These are phyloP conservation scores for Notodonta ziczac DNA, from an alignment of 2,888 invertebrate species.

Conservation along the genomic window DNA sequence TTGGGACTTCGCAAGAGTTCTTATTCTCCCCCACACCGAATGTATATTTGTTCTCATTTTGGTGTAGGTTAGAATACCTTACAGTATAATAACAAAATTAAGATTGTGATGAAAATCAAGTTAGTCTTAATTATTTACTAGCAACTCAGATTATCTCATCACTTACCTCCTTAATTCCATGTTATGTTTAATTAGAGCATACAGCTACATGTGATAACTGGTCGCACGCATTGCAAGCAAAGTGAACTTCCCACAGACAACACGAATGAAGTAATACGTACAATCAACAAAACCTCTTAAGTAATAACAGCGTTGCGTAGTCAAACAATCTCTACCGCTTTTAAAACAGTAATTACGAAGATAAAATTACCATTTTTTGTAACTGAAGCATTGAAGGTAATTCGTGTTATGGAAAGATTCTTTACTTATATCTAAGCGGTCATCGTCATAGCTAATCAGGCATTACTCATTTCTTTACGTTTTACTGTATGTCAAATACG, in stretches of 20 bases:
- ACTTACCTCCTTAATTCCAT: neutral
- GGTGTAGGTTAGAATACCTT: too few relatives aligned
- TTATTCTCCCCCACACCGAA: too few relatives aligned
- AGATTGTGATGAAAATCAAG: neutral
- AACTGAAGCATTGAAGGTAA: conserved; percentile 5
- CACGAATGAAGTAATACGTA: conserved; percentile 29
- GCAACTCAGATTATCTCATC: conserved; percentile 5
- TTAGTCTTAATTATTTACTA: neutral
- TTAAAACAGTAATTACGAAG: conserved; percentile 12
- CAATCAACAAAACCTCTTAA: conserved; percentile 33
- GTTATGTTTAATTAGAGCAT: conserved; percentile 3
- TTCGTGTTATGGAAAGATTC: too few relatives aligned
- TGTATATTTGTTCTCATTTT: too few relatives aligned
- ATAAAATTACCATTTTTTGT: neutral
- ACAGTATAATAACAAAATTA: too few relatives aligned
- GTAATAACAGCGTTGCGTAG: conserved; percentile 30
- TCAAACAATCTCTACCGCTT: conserved; percentile 14
- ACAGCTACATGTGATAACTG: conserved; percentile 12
- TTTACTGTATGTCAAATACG: too few relatives aligned
- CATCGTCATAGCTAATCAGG: too few relatives aligned
- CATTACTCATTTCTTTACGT: too few relatives aligned
- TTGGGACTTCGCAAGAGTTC: too few relatives aligned
- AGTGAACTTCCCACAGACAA: conserved; percentile 44
- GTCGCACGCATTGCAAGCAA: conserved; percentile 30
- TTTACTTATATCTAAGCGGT: too few relatives aligned